Base-by-base conservation (phyloP, 1,140 invertebrate genomes). In the Cardiocondyla obscurior region DNA sequence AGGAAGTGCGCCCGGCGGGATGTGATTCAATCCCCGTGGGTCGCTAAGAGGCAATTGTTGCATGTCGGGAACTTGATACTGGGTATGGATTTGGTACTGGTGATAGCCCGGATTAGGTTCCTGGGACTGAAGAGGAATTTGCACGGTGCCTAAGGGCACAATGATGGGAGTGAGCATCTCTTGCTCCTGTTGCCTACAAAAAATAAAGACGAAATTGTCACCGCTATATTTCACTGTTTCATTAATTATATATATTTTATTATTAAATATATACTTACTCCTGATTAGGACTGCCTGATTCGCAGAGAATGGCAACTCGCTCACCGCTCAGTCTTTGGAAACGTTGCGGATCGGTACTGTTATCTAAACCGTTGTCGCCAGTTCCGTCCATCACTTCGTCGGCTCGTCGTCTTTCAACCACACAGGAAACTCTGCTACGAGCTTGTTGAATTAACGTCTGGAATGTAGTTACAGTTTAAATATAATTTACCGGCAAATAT, bases 301-400 rank as follows among this genome's bases (percentile, higher is more conserved):
- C 97, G 90, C 97, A 98, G 87, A 97, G 96, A 90, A 98, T 97
- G 10, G 97, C 96, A 93, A 98, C 96, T 46, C 97, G 96, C 93
- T 98, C 97, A 36, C 97, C 97, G 83, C 96, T 97, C 69, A 98
- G 94, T 85, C 96, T 95, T 87, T 97, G 95, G 90, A 96, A 94
- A 12, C 96, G 95, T 81, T 96, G 94, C 12, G 96, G 96, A 93
- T 97, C 96, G 33, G 96, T 97, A 84, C 95, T 96, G 82, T 97
- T 94, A 16, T 96, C 93, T 5, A 93, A 8, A 42, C 70, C 82
- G 55, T 92, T 91, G 51, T 93, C 89, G 51, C 94, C 94, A 4
- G 93, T 85, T 82, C 96, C 96, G 91, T 97, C 97, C 92, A 97
- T 95, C 79, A 97, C 93, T 94, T 97, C 96, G 94, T 97, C 97